Evolutionary conservation across 2,888 invertebrate species (phyloP).

Genomic region (Cryptops parisi): DNA sequence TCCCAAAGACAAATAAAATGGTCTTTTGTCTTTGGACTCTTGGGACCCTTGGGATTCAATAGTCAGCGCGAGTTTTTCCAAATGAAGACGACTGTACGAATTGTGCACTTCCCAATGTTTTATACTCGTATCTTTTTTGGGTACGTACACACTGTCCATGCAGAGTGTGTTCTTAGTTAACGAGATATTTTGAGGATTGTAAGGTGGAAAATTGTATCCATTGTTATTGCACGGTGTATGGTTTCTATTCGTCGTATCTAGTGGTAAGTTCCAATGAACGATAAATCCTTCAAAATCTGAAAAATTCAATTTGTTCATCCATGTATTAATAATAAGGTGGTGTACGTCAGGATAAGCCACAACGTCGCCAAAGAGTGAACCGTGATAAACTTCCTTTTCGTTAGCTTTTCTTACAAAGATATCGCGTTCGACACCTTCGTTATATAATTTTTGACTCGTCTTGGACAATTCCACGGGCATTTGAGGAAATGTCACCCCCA

Average conservation of each 20-base stretch:
- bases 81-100: conserved; percentile 41
- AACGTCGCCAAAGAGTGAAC: conserved; percentile 4
- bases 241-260: conserved; percentile 9
- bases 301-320: conserved; percentile 18
- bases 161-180: conserved; percentile 27
- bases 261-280: conserved; percentile 19
- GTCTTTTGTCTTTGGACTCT: conserved; percentile 8
- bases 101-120: conserved; percentile 31
- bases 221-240: background rate
- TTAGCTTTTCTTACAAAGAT: conserved; percentile 13
- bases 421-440: background rate
- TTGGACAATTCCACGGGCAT: background rate
- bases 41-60: conserved; percentile 17
- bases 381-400: conserved; percentile 1
- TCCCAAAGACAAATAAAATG: conserved; percentile 29
- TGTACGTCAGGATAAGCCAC: conserved; percentile 21
- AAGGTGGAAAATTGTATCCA: background rate
- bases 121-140: conserved; percentile 22
- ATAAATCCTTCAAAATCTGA: conserved; percentile 20
- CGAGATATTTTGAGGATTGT: background rate
- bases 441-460: background rate
- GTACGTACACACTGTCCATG: conserved; percentile 28
- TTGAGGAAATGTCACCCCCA: conserved; percentile 12
- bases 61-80: conserved; percentile 24
- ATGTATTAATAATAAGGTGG: conserved; percentile 14